These are phyloP conservation scores for Rhabdornis inornatus DNA, from an alignment of 2,113 vertebrate species.

Conservation along the genomic window DNA sequence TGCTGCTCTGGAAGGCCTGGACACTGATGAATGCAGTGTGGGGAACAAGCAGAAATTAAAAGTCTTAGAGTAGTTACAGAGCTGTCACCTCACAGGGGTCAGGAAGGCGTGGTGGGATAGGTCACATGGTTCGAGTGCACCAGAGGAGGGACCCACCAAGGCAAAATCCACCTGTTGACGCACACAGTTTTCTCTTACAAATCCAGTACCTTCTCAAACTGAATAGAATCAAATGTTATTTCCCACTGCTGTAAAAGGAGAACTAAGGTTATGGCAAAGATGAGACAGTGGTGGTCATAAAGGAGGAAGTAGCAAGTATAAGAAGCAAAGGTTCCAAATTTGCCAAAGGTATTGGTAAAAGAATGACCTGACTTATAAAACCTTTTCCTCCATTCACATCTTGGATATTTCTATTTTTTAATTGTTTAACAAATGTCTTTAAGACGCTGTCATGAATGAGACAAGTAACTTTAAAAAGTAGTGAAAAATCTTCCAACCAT, in stretches of 20 bases:
- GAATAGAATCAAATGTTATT: background rate
- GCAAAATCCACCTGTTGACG: background rate
- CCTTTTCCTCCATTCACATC: background rate
- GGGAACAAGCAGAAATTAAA: background rate
- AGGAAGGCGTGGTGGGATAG: background rate
- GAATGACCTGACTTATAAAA: background rate
- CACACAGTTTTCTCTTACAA: background rate
- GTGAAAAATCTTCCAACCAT: background rate
- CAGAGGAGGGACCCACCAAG: background rate
- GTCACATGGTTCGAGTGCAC: background rate
- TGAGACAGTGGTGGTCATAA: background rate
- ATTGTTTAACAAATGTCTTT: background rate
- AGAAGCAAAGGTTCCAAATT: background rate
- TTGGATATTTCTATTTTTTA: background rate
- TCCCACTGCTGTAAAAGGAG: background rate
- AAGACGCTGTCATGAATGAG: background rate
- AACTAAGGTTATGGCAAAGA: background rate
- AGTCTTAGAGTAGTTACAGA: background rate
- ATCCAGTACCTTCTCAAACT: background rate
- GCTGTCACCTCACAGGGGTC: background rate
- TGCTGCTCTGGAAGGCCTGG: background rate
- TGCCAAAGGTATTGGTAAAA: background rate
- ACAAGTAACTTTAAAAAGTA: background rate
- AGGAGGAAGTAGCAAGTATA: background rate
- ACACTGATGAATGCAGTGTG: fast-evolving